A percentile compares a stretch with the other conserved stretches of the same genome.
Conservation (phyloP, 2,888 invertebrate genomes). For the Synergus umbraculus region DNA sequence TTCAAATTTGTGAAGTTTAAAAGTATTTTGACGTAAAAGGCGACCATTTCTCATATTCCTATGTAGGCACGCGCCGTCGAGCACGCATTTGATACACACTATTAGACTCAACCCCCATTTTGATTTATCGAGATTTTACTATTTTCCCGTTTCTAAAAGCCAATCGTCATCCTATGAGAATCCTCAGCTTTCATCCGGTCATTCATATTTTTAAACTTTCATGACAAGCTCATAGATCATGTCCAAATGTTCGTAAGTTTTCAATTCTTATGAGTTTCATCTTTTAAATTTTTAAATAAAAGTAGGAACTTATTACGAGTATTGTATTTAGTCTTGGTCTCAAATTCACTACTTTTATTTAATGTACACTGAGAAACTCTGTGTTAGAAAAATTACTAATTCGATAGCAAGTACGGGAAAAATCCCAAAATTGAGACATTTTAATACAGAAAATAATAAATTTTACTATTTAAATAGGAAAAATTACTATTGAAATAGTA, state of each 20-base stretch:
- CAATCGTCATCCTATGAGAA: constrained; percentile 24
- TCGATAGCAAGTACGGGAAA: too few species aligned
- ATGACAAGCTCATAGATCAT: constrained; percentile 18
- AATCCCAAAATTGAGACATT: too few species aligned
- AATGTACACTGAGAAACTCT: too few species aligned
- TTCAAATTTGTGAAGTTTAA: constrained; percentile 56
- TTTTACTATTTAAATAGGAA: too few species aligned
- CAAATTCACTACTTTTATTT: too few species aligned
- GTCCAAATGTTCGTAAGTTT: background rate
- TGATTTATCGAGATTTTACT: constrained; percentile 53
- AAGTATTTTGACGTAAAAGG: constrained; percentile 75
- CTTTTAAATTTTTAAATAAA: background rate
- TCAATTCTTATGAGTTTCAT: background rate
- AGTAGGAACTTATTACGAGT: background rate
- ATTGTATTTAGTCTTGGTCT: too few species aligned
- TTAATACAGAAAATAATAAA: too few species aligned
- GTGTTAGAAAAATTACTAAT: too few species aligned
- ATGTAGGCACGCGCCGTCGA: constrained; percentile 68
- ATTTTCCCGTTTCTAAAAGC: constrained; percentile 45
- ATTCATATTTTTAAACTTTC: constrained; percentile 19
- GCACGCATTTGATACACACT: constrained; percentile 62
- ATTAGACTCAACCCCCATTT: constrained; percentile 50
- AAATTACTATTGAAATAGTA: too few species aligned
- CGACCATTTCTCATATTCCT: constrained; percentile 71
- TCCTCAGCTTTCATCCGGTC: constrained; percentile 19